Base-by-base conservation (phyloP, 2,888 invertebrate species). In the Phytoseiulus persimilis region DNA sequence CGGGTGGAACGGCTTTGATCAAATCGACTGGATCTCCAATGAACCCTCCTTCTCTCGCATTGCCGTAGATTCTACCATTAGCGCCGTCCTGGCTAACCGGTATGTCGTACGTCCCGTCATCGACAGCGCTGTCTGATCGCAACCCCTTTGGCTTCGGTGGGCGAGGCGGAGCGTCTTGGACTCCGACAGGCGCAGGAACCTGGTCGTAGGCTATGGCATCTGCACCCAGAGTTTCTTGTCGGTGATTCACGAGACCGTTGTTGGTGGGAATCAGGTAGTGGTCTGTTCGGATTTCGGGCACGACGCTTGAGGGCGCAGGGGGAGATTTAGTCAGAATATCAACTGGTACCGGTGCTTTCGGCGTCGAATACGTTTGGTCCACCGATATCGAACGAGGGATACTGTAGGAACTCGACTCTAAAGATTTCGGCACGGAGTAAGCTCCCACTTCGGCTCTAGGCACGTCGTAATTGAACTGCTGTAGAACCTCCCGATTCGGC, bases 91-190 rank as follows among this genome's bases (percentile, higher is more conserved):
- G 32, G 28, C 90, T 39, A 0, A 90, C 90, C 39, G 91, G 90
- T 6, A 90, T 83, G 83, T 91, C 91, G 90, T 90, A 91, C 31
- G 83, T 90, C 39, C 87, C 87, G 31, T 89, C 89, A 87, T 90
- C 90, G 32, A 84, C 45, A 84, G 90, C 84, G 33, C 90, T 90
- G 83, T 89, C 83, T 32, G 83, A 32, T 90, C 93, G 93, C 92
- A 94, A 93, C 90, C 94, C 94, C 46, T 94, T 93, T 0, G 95
- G 95, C 93, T 96, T 96, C 0, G 96, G 95, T 6, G 96, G 96
- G 90, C 96, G 94, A 5, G 95, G 95, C 11, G 95, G 95, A 0
- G 95, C 87, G 31, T 87, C 87, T 39, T 31, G n/a, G n/a, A 87
- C 32, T n/a, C 32, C 45, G 32, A 87, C 87, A 32, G 87, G 87